Evolutionary conservation across 2,888 invertebrate species (phyloP), one percentile per base, ranked within the genome.

Genomic region (Synanthedon andrenaeformis): DNA sequence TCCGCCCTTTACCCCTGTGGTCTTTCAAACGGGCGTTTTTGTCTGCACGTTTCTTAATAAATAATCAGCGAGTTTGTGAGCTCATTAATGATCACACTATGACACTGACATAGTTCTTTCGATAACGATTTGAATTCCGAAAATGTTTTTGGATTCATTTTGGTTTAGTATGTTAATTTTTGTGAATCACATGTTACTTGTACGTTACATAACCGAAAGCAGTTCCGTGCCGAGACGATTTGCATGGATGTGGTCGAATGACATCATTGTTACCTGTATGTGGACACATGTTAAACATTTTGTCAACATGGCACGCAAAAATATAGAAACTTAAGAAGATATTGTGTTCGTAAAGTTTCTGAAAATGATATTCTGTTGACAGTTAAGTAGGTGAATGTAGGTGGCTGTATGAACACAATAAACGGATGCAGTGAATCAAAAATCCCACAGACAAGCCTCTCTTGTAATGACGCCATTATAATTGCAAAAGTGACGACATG

Each of bases 1-100:
- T 63, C 67, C 65, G 56, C 59, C 57, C 67, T 69, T 65, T 65
- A 66, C 65, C 63, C 63, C 64, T 59, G 61, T 69, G 65, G 65
- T 64, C 69, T 69, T 61, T 61, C 62, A 70, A 69, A 70, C 76
- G 76, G 75, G 79, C 69, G 82, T 84, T 85, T 87, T 86, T 87
- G 76, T 75, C 68, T 72, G 74, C 73, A 66, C 78, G 66, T 70
- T 72, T 74, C 65, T 67, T 57, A 61, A 69, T 62, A 67, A 61
- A 69, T 62, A 67, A 67, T 60, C 60, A 56, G 58, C 19, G 19
- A 19, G 62, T 70, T 67, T 61, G 70, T 70, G 59, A 66, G 64
- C 59, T 67, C 64, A 67, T 68, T 69, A 66, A 57, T 53, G 52
- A 49, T 14, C 53, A 54, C 45, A 45, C 13, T 19, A 42, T 14